These are phyloP conservation scores for Trachelipus rathkii DNA, from an alignment of 1,140 invertebrate genomes.

Conservation along the genomic window DNA sequence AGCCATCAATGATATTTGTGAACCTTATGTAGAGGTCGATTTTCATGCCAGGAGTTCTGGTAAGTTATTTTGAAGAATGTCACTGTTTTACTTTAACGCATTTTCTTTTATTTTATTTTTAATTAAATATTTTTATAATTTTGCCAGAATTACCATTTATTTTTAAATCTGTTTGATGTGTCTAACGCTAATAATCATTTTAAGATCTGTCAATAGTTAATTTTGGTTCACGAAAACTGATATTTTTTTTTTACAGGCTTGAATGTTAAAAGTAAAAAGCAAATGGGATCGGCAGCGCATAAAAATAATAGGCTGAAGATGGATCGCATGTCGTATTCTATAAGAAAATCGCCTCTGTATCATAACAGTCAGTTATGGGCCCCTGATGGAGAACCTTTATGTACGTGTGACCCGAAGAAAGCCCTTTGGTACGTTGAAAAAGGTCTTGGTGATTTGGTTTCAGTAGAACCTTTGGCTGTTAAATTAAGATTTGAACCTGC, in stretches of 20 bases:
- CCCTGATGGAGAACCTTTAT: constrained; percentile 71
- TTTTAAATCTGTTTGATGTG: constrained; percentile 1
- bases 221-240: neutral
- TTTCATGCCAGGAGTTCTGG: neutral
- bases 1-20: neutral
- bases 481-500: constrained; percentile 75
- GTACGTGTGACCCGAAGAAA: constrained; percentile 75
- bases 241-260: neutral
- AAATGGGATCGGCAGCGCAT: neutral
- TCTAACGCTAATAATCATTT: neutral
- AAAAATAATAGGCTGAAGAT: constrained; percentile 6
- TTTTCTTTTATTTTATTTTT: neutral
- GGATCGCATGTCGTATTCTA: constrained; percentile 48
- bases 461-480: constrained; percentile 68
- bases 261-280: neutral
- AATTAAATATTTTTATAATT: neutral
- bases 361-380: constrained; percentile 74
- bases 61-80: neutral
- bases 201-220: neutral
- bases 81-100: neutral
- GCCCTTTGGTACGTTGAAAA: constrained; percentile 69
- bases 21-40: neutral
- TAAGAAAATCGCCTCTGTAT: constrained; percentile 65
- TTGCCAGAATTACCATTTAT: neutral
- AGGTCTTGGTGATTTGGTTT: constrained; percentile 60